Percentiles rank a stretch among this genome's conserved stretches.
Evolutionary conservation across 2,113 vertebrate species (phyloP).

Genomic region (Spea multiplicata): DNA sequence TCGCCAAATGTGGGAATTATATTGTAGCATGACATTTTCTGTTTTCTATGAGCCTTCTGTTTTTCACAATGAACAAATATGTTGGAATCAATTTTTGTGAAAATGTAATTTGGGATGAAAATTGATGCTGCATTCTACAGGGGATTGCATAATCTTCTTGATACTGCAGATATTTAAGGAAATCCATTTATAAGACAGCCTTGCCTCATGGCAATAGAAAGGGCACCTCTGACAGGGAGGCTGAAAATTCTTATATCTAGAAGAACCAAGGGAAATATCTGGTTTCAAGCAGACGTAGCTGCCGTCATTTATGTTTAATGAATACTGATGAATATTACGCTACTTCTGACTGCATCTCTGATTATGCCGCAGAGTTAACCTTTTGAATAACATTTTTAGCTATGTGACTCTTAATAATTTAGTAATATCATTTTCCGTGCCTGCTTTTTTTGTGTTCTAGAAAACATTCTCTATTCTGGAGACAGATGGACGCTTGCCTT

Average conservation of each 20-base stretch:
- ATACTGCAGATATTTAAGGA: constrained; percentile 43
- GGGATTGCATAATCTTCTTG: constrained; percentile 37
- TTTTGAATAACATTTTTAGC: neutral
- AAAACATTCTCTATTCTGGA: too few species aligned
- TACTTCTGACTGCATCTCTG: neutral
- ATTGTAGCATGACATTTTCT: constrained; percentile 36
- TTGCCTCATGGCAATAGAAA: constrained; percentile 30
- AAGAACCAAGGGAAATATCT: constrained; percentile 39
- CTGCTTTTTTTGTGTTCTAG: neutral
- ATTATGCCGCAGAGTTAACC: neutral
- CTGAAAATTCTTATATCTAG: constrained; percentile 23
- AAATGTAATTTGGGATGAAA: constrained; percentile 44
- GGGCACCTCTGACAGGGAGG: constrained; percentile 39
- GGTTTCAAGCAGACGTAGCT: neutral
- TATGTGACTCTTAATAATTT: neutral
- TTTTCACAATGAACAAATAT: constrained; percentile 32
- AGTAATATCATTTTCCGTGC: neutral
- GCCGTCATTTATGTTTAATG: constrained; percentile 25
- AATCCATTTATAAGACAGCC: constrained; percentile 39
- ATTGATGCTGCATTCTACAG: constrained; percentile 36
- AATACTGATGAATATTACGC: constrained; percentile 14
- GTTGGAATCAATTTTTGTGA: constrained; percentile 45
- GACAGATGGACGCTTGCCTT: neutral
- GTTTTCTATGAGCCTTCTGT: constrained; percentile 38
- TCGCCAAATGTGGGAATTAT: constrained; percentile 10